Evolutionary conservation across 2,113 vertebrate genomes (phyloP).

Genomic region (Aramus guarauna): DNA sequence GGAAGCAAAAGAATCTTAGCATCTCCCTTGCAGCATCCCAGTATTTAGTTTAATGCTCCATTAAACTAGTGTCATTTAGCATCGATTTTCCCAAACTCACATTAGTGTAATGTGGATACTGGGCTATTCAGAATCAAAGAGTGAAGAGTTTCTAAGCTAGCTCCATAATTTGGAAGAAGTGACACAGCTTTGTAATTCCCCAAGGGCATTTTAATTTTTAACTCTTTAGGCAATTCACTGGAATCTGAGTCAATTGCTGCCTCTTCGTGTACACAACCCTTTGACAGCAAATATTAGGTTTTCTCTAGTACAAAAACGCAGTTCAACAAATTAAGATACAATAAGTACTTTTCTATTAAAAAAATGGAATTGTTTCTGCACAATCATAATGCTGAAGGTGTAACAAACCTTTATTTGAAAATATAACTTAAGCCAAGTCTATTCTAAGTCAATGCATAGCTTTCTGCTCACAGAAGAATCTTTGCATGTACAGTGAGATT

Average conservation of each 20-base stretch:
- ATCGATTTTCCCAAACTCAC: background rate
- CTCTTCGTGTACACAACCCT: background rate
- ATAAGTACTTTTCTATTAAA: background rate
- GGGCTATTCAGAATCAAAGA: background rate
- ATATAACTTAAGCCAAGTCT: background rate
- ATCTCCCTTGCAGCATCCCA: background rate
- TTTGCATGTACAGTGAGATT: background rate
- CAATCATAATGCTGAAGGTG: background rate
- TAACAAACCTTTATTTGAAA: background rate
- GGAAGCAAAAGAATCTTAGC: background rate
- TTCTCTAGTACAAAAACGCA: background rate
- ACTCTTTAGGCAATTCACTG: background rate
- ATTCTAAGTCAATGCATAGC: background rate
- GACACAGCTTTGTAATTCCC: background rate
- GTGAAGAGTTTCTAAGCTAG: background rate
- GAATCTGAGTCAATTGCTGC: background rate
- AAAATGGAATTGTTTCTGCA: background rate
- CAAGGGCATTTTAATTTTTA: background rate
- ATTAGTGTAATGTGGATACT: background rate
- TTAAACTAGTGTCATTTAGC: background rate
- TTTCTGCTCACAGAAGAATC: background rate
- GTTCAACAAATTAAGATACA: background rate
- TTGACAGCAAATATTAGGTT: background rate
- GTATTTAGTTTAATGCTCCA: conserved; percentile 3
- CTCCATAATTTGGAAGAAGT: background rate